phyloP scores from a whole-genome alignment of 2,888 invertebrate species.

The Xestia c-nigrum region DNA sequence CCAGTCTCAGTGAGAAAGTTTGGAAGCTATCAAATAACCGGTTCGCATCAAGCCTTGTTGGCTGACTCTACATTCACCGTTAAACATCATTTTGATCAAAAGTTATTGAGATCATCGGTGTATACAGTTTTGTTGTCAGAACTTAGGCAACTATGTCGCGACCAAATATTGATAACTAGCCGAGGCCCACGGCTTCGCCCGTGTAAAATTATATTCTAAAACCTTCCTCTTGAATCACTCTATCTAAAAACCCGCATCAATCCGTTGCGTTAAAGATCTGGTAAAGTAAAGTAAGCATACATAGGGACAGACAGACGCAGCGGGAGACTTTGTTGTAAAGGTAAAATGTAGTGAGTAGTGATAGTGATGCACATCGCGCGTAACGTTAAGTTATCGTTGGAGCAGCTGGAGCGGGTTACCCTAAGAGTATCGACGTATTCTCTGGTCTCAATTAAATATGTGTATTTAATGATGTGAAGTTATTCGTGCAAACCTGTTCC shows the following conservation, averaged over 20 bases:
- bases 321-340: no score
- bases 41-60: slow-evolving; percentile 1
- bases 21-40: slow-evolving; percentile 29
- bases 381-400: slow-evolving; percentile 30
- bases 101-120: slow-evolving; percentile 28
- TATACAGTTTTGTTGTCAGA: slow-evolving; percentile 28
- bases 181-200: no score
- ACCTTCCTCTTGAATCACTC: no score
- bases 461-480: neutral
- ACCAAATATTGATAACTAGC: neutral
- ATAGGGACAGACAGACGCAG: no score
- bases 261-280: no score
- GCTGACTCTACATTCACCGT: slow-evolving; percentile 10
- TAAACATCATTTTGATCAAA: slow-evolving; percentile 9
- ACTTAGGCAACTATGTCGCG: slow-evolving; percentile 22
- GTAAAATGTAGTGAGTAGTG: no score
- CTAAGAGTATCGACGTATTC: slow-evolving; percentile 1
- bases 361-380: neutral
- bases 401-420: slow-evolving; percentile 44
- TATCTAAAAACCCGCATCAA: no score
- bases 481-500: slow-evolving; percentile 12
- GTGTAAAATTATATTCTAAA: no score
- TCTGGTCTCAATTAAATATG: slow-evolving; percentile 33
- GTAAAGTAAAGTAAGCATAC: no score
- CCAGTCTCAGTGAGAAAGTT: slow-evolving; percentile 31